Evolutionary conservation across 2,113 vertebrate genomes (phyloP), one percentile per base, ranked within the genome.

Genomic region (Charadrius vociferus): DNA sequence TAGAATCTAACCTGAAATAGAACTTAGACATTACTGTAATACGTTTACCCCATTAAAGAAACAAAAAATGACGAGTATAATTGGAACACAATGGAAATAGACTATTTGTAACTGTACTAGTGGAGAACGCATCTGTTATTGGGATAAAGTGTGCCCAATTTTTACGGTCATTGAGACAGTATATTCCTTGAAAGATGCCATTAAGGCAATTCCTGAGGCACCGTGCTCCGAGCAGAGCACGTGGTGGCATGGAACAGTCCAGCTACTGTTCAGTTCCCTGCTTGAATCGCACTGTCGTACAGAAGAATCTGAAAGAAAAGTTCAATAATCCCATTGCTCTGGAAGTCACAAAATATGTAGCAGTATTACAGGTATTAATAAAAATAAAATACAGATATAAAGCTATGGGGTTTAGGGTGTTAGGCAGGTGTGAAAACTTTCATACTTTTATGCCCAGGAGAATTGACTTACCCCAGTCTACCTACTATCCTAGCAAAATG

Each of bases 161-260:
- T 11, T 49, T 75, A 18, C 30, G 63, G 7, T 50, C 13, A 22
- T 50, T 34, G 43, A 59, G 36, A 63, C 67, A 47, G 3, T 45
- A 11, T 19, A 21, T 83, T 87, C 27, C 37, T 72, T 62, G 43
- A 41, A 81, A 36, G 27, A 21, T 24, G 3, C 19, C 39, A 30
- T 30, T 27, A 72, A 63, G 32, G 21, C 5, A 43, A 5, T n/a
- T 73, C 12, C 53, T 36, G 58, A 87, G 30, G 15, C 9, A 20
- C 6, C 2, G 4, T 23, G 3, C 9, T 62, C 36, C 24, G 62
- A 72, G n/a, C 56, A 55, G 27, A 18, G 24, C 3, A 1, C 1
- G 3, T 34, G 13, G 9, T 36, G 13, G 9, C 3, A 1, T 50
- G 55, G 59, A 55, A 22, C 32, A 65, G 19, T 20, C 9, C 9